A percentile compares a stretch with the other conserved stretches of the same genome.
Conservation (phyloP, 1,140 invertebrate species). For the Lepidurus arcticus region DNA sequence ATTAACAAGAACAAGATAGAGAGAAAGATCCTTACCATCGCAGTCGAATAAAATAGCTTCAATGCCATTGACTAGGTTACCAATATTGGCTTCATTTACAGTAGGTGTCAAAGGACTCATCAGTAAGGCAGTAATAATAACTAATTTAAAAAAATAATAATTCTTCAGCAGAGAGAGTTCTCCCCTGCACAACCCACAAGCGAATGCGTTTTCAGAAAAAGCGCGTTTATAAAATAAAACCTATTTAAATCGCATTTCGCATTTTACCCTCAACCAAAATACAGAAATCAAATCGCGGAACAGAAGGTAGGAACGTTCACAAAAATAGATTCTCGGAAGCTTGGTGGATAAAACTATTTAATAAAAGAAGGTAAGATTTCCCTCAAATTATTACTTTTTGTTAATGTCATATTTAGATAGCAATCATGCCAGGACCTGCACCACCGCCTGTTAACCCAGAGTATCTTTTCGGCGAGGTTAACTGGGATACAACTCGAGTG, state of each 20-base stretch:
- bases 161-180: no score
- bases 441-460: slow-evolving; percentile 21
- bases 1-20: background rate
- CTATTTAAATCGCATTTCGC: background rate
- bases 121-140: background rate
- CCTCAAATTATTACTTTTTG: background rate
- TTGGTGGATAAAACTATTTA: background rate
- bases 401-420: background rate
- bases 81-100: slow-evolving; percentile 48
- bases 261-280: background rate
- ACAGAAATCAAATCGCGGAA: background rate
- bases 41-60: slow-evolving; percentile 75
- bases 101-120: background rate
- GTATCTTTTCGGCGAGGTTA: slow-evolving; percentile 10
- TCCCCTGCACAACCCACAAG: no score
- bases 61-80: slow-evolving; percentile 62
- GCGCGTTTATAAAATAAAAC: background rate
- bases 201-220: no score
- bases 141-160: background rate
- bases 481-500: slow-evolving; percentile 9
- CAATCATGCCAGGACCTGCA: background rate
- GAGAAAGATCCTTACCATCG: slow-evolving; percentile 59
- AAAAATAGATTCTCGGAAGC: slow-evolving; percentile 17
- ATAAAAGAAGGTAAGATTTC: background rate
- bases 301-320: background rate